Evolutionary conservation across 2,113 vertebrate species (phyloP).

Genomic region (Prionailurus bengalensis): DNA sequence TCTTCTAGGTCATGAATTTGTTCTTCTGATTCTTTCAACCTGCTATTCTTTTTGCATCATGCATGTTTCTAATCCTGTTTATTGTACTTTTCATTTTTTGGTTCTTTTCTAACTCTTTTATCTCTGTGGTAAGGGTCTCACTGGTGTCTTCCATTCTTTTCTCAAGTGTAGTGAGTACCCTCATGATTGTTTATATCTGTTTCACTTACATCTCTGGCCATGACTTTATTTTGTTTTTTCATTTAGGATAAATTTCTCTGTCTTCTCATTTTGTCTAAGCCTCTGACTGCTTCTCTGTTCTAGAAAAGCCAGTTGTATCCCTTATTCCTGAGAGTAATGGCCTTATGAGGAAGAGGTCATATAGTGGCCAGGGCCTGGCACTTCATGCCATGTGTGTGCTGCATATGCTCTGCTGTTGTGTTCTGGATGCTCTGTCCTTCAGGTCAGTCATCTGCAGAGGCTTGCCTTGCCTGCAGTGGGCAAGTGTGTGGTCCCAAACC

Average conservation of each 20-base stretch:
- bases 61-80: not conserved
- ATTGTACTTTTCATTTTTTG: not conserved
- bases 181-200: not conserved
- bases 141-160: not conserved
- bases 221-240: not conserved
- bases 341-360: not conserved
- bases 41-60: not conserved
- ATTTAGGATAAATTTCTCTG: not conserved
- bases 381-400: not conserved
- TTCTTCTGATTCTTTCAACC: not conserved
- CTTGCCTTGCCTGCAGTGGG: not conserved
- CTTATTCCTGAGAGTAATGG: not conserved
- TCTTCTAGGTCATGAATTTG: not conserved
- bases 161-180: not conserved
- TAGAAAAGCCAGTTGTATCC: not conserved
- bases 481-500: not conserved
- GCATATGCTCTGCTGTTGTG: not conserved
- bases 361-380: not conserved
- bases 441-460: not conserved
- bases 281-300: not conserved
- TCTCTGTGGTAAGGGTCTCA: not conserved
- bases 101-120: not conserved
- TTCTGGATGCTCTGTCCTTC: not conserved
- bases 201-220: not conserved
- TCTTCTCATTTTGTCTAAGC: not conserved